These are phyloP conservation scores for Cranoglanis bouderius DNA, from an alignment of 2,113 vertebrate species.

Conservation along the genomic window DNA sequence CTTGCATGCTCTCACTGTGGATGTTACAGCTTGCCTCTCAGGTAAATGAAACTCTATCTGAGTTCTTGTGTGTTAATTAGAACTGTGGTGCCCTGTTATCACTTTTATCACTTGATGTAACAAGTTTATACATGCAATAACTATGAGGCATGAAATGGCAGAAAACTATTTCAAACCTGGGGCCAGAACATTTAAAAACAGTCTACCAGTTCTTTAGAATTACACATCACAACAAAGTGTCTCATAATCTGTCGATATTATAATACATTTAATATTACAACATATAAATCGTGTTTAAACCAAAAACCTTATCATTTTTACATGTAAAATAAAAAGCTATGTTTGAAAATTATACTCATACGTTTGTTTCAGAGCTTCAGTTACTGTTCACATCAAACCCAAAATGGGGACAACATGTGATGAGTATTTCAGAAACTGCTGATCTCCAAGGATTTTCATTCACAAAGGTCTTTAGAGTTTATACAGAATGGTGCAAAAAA, in stretches of 20 bases:
- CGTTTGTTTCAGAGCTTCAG: not conserved
- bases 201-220: conserved; percentile 64
- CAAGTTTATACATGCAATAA: conserved; percentile 54
- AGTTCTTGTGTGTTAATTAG: conserved; percentile 65
- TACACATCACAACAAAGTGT: conserved; percentile 29
- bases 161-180: conserved; percentile 39
- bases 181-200: conserved; percentile 48
- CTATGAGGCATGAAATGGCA: not conserved
- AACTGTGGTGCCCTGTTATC: conserved; percentile 58
- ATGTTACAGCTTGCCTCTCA: conserved; percentile 66
- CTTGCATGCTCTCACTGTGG: conserved; percentile 65
- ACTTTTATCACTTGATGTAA: conserved; percentile 59
- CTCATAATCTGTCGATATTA: not conserved
- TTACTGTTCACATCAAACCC: not conserved
- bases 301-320: no score
- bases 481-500: not conserved
- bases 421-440: not conserved
- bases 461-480: not conserved
- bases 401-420: not conserved
- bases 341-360: not conserved
- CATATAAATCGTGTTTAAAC: not conserved
- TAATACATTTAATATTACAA: not conserved
- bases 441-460: not conserved
- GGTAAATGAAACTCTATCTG: conserved; percentile 65
- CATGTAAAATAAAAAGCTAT: not conserved